Evolutionary conservation across 2,797 vertebrate genomes (phyloP).

Genomic region (Myiotriccus ornatus): DNA sequence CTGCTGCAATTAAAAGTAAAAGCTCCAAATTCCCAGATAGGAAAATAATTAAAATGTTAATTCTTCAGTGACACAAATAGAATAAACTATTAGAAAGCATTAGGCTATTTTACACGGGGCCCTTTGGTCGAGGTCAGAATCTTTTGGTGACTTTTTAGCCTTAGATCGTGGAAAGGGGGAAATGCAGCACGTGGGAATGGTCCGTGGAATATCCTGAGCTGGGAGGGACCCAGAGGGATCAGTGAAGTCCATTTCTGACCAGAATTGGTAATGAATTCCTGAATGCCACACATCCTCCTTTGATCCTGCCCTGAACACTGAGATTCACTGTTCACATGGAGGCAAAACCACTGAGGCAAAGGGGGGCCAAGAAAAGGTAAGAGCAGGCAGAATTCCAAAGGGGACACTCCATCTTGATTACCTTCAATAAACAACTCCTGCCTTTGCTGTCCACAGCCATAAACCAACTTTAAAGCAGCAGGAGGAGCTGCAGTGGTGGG

Average conservation of each 20-base stretch:
- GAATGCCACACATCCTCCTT: not conserved
- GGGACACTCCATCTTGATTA: not conserved
- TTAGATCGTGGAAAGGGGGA: not conserved
- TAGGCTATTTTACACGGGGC: not conserved
- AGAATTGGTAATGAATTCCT: not conserved
- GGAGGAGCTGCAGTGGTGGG: not conserved
- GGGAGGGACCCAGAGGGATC: not conserved
- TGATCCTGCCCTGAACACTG: not conserved
- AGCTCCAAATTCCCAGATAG: not conserved
- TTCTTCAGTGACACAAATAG: not conserved
- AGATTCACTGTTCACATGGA: not conserved
- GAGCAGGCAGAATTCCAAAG: not conserved
- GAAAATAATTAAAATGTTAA: not conserved
- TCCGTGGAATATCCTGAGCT: not conserved
- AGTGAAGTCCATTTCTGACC: not conserved
- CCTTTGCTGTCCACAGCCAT: not conserved
- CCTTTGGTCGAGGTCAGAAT: not conserved
- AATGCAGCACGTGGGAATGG: fast-evolving
- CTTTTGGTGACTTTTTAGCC: not conserved
- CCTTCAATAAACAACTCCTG: not conserved
- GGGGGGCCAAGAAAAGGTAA: not conserved
- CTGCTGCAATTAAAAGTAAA: not conserved
- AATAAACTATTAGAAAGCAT: not conserved
- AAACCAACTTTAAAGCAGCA: not conserved
- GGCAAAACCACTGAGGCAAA: not conserved